Percentiles rank a stretch among this genome's conserved stretches.
phyloP scores from a whole-genome alignment of 92 coral and sea anemone species.

The Epizoanthus rinbou region DNA sequence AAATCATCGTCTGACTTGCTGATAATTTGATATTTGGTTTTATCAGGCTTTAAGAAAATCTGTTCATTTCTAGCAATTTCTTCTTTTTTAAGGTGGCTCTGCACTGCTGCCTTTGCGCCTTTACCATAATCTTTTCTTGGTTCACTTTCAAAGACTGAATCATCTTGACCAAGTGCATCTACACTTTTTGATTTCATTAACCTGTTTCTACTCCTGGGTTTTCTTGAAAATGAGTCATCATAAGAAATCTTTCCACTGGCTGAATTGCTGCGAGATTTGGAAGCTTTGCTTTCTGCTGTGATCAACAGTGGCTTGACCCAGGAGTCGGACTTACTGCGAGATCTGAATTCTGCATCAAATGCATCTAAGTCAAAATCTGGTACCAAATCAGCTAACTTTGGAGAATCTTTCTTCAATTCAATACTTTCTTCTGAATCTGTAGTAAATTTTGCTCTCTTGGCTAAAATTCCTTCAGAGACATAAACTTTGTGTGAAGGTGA shows the following conservation, averaged over 20 bases:
- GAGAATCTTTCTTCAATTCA: conserved; percentile 59
- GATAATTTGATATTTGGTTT: not conserved
- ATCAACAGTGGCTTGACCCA: conserved; percentile 58
- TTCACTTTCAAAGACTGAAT: conserved; percentile 8
- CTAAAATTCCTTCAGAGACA: conserved; percentile 84
- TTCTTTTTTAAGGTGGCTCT: conserved; percentile 17
- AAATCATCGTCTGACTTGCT: not conserved
- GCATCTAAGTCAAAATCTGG: conserved; percentile 63
- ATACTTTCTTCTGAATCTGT: conserved; percentile 65
- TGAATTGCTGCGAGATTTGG: conserved; percentile 56
- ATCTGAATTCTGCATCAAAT: conserved; percentile 49
- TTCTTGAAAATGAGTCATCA: conserved; percentile 69
- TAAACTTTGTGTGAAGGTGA: conserved; percentile 66
- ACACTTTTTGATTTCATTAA: conserved; percentile 80
- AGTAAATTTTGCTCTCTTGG: conserved; percentile 85
- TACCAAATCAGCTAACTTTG: conserved; percentile 75
- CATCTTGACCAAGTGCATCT: conserved; percentile 54
- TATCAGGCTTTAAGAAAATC: not conserved
- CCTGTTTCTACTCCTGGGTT: conserved; percentile 37
- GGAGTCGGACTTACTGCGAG: conserved; percentile 85
- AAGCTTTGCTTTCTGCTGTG: conserved; percentile 35
- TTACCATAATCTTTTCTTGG: conserved; percentile 39
- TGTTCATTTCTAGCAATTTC: conserved; percentile 10
- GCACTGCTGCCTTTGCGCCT: conserved; percentile 28
- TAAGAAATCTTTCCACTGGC: conserved; percentile 46